phyloP scores from a whole-genome alignment of 1,140 invertebrate species.

The Drosophila pruinosa region DNA sequence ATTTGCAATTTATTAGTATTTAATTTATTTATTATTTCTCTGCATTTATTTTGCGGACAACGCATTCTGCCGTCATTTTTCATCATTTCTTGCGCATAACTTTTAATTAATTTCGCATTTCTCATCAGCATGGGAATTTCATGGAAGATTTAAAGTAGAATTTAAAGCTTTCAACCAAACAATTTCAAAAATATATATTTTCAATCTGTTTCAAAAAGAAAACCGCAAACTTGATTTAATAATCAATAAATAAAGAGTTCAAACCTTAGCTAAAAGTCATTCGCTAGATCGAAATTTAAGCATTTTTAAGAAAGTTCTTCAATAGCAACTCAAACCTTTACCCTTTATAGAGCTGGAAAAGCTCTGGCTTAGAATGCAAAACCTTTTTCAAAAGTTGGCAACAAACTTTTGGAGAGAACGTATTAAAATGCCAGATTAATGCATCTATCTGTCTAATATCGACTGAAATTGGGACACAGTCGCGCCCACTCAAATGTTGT shows the following conservation, averaged over 20 bases:
- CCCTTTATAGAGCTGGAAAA: neutral
- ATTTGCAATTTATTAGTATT: conserved; percentile 67
- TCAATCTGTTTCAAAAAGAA: neutral
- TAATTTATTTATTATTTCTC: conserved; percentile 62
- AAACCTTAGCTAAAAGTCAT: too few relatives aligned
- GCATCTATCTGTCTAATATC: neutral
- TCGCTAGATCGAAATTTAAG: neutral
- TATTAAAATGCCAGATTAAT: conserved; percentile 37
- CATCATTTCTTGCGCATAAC: conserved; percentile 2
- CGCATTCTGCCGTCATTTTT: neutral
- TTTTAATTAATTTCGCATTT: conserved; percentile 35
- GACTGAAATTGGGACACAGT: conserved; percentile 28
- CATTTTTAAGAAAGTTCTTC: neutral
- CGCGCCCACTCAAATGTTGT: conserved; percentile 43
- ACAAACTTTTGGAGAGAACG: conserved; percentile 1
- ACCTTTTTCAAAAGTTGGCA: conserved; percentile 2
- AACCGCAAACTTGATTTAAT: neutral
- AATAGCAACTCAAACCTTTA: neutral
- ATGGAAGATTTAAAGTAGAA: conserved; percentile 1
- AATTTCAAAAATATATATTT: neutral
- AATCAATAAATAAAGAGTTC: too few relatives aligned
- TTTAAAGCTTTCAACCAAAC: neutral
- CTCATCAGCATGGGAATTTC: neutral
- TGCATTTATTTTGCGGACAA: conserved; percentile 12
- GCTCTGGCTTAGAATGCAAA: neutral